phyloP scores from a whole-genome alignment of 2,797 vertebrate species.

The Thripadectes ignobilis region DNA sequence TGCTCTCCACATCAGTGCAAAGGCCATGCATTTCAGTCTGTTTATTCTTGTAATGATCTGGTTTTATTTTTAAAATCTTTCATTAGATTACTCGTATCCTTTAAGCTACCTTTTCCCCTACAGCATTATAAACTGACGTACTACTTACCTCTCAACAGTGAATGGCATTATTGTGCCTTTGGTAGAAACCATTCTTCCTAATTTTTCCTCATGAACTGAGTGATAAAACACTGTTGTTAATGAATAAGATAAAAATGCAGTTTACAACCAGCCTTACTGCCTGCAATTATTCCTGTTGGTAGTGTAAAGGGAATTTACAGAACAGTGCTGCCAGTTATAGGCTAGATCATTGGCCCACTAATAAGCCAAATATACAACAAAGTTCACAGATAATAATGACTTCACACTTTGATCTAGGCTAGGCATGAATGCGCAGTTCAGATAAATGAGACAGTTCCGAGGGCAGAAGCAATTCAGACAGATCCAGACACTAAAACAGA shows the following conservation, averaged over 20 bases:
- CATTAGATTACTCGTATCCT: not conserved
- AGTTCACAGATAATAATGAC: not conserved
- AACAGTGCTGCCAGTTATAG: not conserved
- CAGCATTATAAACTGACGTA: not conserved
- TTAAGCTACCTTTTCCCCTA: not conserved
- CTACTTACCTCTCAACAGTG: not conserved
- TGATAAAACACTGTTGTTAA: slow-evolving; percentile 12
- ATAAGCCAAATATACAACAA: slow-evolving; percentile 25
- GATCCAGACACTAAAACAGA: not conserved
- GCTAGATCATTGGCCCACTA: not conserved
- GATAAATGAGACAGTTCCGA: not conserved
- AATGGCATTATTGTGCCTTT: slow-evolving; percentile 13
- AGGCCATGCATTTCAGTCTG: not conserved
- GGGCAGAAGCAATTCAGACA: not conserved
- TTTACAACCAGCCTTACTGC: not conserved
- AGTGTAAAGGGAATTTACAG: slow-evolving; percentile 38
- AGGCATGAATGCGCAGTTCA: not conserved
- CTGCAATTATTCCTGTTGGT: slow-evolving; percentile 6
- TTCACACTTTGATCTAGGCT: not conserved
- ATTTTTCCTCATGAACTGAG: slow-evolving; percentile 29
- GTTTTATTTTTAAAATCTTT: not conserved
- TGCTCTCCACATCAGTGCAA: not conserved
- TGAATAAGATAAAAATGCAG: slow-evolving; percentile 32
- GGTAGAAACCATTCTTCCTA: not conserved
- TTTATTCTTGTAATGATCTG: not conserved